Conservation (phyloP, 2,888 invertebrate species). For the Himalopsyche tibetana region DNA sequence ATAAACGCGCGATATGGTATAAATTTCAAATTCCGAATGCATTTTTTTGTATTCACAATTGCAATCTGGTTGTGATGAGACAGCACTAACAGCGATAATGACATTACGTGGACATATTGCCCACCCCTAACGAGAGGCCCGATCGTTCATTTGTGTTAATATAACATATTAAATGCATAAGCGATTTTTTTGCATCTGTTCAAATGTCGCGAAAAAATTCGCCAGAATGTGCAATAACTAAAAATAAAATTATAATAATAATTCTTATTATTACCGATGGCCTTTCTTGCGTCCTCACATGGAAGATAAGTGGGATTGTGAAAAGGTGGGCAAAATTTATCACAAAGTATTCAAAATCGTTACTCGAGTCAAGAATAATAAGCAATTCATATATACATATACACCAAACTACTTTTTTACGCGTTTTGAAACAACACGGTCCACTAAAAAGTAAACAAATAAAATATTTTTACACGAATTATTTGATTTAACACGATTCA, state of each 20-base stretch:
- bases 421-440: too few species aligned
- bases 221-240: constrained; percentile 37
- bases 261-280: not conserved
- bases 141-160: constrained; percentile 2
- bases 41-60: too few species aligned
- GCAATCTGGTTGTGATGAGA: too few species aligned
- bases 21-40: too few species aligned
- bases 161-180: constrained; percentile 51
- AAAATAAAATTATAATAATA: constrained; percentile 6
- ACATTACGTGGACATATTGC: not conserved
- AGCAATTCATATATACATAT: too few species aligned
- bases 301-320: not conserved
- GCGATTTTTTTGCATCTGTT: constrained; percentile 60
- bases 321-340: not conserved
- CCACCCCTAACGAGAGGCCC: constrained; percentile 18
- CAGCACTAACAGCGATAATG: too few species aligned
- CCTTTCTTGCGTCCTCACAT: not conserved
- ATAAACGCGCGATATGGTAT: too few species aligned
- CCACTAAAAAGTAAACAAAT: too few species aligned
- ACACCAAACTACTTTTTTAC: too few species aligned
- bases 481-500: too few species aligned
- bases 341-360: not conserved
- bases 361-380: too few species aligned
- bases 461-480: too few species aligned
- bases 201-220: constrained; percentile 52